A percentile compares a stretch with the other conserved stretches of the same genome.
Evolutionary conservation across 1,140 invertebrate genomes (phyloP).

Genomic region (Aethina tumida): DNA sequence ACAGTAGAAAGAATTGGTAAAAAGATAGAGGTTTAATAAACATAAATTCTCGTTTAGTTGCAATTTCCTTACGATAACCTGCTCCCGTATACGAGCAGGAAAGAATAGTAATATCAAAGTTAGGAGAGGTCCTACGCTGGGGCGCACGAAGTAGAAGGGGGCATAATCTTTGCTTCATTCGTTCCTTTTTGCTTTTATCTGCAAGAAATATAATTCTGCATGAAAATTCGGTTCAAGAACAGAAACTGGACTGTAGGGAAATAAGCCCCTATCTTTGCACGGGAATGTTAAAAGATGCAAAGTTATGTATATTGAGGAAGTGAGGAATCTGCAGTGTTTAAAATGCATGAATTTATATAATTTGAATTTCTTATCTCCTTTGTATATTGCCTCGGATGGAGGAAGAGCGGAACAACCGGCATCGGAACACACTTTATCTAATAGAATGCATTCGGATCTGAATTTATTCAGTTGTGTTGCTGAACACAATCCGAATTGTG

Average conservation of each 20-base stretch:
- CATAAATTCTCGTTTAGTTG: conserved; percentile 20
- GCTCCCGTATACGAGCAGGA: conserved; percentile 4
- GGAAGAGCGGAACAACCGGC: not conserved
- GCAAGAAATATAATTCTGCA: conserved; percentile 18
- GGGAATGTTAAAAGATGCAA: conserved; percentile 28
- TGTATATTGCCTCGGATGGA: not conserved
- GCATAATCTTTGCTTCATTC: too few species aligned
- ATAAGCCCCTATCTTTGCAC: conserved; percentile 21
- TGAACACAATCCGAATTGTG: too few species aligned
- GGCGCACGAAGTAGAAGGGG: too few species aligned
- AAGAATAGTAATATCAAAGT: too few species aligned
- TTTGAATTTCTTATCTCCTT: conserved; percentile 19
- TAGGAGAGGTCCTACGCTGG: too few species aligned
- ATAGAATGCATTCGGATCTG: too few species aligned
- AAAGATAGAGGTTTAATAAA: conserved; percentile 18
- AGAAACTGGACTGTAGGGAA: conserved; percentile 25
- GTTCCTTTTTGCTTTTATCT: conserved; percentile 20
- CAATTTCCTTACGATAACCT: conserved; percentile 18
- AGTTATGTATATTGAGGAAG: conserved; percentile 23
- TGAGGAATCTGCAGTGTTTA: conserved; percentile 29
- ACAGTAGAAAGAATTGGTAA: conserved; percentile 18
- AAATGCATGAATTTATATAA: conserved; percentile 31
- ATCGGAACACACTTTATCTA: conserved; percentile 1
- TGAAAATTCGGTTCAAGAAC: conserved; percentile 21
- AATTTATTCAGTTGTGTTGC: too few species aligned